A percentile compares a stretch with the other conserved stretches of the same genome.
phyloP scores from a whole-genome alignment of 2,888 invertebrate species.

The Stramonita haemastoma region DNA sequence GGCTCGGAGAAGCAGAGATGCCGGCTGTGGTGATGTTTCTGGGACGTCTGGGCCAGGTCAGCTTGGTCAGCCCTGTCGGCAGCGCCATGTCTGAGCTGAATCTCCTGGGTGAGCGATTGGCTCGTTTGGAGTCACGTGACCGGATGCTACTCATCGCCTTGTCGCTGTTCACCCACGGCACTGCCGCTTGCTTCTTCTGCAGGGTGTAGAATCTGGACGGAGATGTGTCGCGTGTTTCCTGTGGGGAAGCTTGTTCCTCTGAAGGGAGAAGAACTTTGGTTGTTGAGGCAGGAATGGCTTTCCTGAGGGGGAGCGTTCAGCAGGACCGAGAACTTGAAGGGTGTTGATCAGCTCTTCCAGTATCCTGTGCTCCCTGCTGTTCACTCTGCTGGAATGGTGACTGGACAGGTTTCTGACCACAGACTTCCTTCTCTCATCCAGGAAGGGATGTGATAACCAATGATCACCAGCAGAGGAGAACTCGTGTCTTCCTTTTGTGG shows the following conservation, averaged over 20 bases:
- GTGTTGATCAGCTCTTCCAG: constrained; percentile 9
- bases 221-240: background rate
- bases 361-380: background rate
- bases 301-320: background rate
- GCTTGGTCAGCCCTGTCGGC: background rate
- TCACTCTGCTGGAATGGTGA: background rate
- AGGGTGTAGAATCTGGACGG: background rate
- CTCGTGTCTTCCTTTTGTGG: too few species aligned
- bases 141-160: background rate
- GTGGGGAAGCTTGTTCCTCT: background rate
- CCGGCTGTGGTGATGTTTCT: background rate
- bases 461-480: background rate
- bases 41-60: background rate
- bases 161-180: background rate
- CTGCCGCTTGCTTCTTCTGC: background rate
- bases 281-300: background rate
- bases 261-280: background rate
- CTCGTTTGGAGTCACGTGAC: background rate
- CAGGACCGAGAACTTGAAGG: background rate
- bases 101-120: background rate
- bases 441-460: background rate
- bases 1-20: too few species aligned
- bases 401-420: background rate
- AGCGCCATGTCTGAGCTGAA: background rate
- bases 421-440: background rate